Evolutionary conservation across 30 jellyfish, hydroid and myxozoan species (phyloP).

Genomic region (Hydractinia echinata): DNA sequence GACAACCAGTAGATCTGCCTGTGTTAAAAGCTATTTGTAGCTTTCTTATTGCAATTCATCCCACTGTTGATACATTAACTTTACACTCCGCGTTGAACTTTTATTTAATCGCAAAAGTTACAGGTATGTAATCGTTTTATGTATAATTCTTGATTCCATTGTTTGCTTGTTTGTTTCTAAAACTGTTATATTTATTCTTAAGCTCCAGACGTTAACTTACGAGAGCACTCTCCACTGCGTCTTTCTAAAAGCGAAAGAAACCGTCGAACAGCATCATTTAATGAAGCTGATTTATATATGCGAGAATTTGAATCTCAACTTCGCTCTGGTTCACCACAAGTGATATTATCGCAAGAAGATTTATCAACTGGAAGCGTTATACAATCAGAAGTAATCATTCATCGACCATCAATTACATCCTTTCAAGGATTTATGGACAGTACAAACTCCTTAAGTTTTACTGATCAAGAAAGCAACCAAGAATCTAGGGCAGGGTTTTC

Average conservation of each 20-base stretch:
- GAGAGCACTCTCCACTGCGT: slow-evolving; percentile 9
- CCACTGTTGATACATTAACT: slow-evolving; percentile 82
- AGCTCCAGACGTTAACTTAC: neutral
- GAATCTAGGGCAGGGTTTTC: slow-evolving; percentile 24
- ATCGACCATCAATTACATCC: slow-evolving; percentile 11
- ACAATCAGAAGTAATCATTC: slow-evolving; percentile 35
- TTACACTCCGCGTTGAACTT: slow-evolving; percentile 70
- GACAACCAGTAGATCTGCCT: slow-evolving; percentile 91
- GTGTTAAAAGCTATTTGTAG: slow-evolving; percentile 72
- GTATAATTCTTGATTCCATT: neutral
- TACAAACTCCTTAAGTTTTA: too few relatives aligned
- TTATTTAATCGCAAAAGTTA: slow-evolving; percentile 58
- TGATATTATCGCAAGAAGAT: slow-evolving; percentile 36
- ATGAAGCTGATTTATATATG: slow-evolving; percentile 26
- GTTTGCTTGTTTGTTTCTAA: too few relatives aligned
- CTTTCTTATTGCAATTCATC: slow-evolving; percentile 84
- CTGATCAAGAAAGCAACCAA: slow-evolving; percentile 7
- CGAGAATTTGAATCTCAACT: neutral
- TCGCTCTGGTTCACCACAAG: slow-evolving; percentile 16
- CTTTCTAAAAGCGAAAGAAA: neutral
- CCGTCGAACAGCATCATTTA: slow-evolving; percentile 25
- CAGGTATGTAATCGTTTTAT: neutral
- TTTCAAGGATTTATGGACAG: neutral
- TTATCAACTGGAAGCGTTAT: slow-evolving; percentile 23
- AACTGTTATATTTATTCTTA: too few relatives aligned